These are phyloP conservation scores for Boleophthalmus pectinirostris DNA, from an alignment of 2,113 vertebrate genomes.

Conservation along the genomic window DNA sequence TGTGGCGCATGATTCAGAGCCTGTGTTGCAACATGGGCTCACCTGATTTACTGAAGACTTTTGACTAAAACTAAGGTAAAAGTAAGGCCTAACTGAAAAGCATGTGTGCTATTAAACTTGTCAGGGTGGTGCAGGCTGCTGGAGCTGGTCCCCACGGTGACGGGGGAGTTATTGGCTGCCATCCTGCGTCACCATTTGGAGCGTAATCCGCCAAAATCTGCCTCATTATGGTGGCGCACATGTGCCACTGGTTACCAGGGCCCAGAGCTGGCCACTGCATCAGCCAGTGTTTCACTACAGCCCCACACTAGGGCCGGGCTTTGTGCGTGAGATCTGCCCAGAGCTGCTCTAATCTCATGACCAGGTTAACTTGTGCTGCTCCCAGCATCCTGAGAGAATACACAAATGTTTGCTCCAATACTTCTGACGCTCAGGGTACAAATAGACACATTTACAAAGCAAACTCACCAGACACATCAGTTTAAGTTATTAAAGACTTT, in stretches of 20 bases:
- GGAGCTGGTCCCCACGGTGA: slow-evolving; percentile 57
- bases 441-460: neutral
- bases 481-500: neutral
- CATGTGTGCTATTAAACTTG: neutral
- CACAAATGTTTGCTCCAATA: neutral
- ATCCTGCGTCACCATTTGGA: slow-evolving; percentile 61
- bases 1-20: neutral
- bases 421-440: neutral
- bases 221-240: slow-evolving; percentile 63
- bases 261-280: slow-evolving; percentile 25
- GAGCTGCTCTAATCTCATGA: neutral
- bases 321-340: neutral
- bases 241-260: slow-evolving; percentile 49
- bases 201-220: slow-evolving; percentile 70
- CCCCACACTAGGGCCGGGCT: neutral
- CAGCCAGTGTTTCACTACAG: slow-evolving; percentile 29
- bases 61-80: neutral
- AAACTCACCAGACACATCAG: neutral
- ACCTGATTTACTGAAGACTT: neutral
- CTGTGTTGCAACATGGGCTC: neutral
- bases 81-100: neutral
- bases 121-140: slow-evolving; percentile 40
- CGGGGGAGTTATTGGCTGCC: slow-evolving; percentile 65
- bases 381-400: neutral
- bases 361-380: neutral